Percentiles rank a stretch among this genome's conserved stretches.
Evolutionary conservation across 2,113 vertebrate species (phyloP).

Genomic region (Salvelinus sp.): DNA sequence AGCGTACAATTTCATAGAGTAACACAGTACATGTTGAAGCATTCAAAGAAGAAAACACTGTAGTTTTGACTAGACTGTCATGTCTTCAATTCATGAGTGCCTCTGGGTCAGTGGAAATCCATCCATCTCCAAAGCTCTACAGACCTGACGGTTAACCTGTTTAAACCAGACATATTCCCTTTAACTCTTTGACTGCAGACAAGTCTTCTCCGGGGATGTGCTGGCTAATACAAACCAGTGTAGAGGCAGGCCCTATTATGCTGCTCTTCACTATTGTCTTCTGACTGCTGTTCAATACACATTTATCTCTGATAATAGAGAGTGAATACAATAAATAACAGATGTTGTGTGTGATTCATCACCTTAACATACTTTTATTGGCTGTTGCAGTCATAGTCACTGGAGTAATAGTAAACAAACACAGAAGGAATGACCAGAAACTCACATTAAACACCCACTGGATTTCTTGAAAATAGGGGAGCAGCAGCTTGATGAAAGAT

Average conservation of each 20-base stretch:
- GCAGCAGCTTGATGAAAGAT: neutral
- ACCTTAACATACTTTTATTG: too few species aligned
- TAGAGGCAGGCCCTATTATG: too few species aligned
- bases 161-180: neutral
- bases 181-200: neutral
- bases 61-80: neutral
- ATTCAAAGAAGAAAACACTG: neutral
- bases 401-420: too few species aligned
- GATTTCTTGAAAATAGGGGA: too few species aligned
- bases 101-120: neutral
- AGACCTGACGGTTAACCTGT: neutral
- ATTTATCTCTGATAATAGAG: too few species aligned
- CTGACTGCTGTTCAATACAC: too few species aligned
- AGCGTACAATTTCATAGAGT: neutral
- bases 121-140: neutral
- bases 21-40: neutral
- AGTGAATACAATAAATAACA: too few species aligned
- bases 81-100: neutral
- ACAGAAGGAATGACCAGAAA: slow-evolving; percentile 34
- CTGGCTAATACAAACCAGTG: neutral
- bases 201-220: neutral
- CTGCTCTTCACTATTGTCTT: too few species aligned
- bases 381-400: too few species aligned
- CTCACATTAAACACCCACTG: slow-evolving; percentile 28
- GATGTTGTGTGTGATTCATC: too few species aligned